Evolutionary conservation across 2,888 invertebrate genomes (phyloP), one percentile per base, ranked within the genome.

Genomic region (Dastarcus helophoroides): DNA sequence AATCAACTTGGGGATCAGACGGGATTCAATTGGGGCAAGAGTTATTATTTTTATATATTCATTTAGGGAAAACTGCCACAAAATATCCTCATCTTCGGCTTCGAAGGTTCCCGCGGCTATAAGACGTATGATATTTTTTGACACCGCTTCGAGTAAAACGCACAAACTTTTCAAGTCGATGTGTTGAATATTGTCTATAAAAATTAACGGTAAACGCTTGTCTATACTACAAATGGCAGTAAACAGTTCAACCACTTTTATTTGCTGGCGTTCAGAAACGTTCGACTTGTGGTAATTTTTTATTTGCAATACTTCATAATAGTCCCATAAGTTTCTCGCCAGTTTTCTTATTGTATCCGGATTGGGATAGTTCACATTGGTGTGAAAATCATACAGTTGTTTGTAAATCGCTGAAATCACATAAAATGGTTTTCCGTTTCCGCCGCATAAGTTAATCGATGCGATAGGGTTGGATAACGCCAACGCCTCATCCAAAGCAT

Each of bases 1-100:
- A 15, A 71, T 69, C 12, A 76, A 55, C 13, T 67, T 53, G 2
- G 68, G 56, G 23, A 71, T 56, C 53, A 60, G 60, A 2, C 51
- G 41, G 2, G 53, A 35, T 13, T 57, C 43, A 28, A 75, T 43
- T 10, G 66, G 63, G 2, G 53, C 53, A 29, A 74, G 45, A 3
- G 58, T 50, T 25, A 65, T 60, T 51, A 66, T 64, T 41, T 63
- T 60, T 27, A 68, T 54, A 31, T 50, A 56, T 31, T 50, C 51
- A 32, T 58, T 58, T 22, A 62, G 56, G 39, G 67, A 64, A 3
- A 65, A 55, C 36, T 50, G 53, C 43, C 65, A 68, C n/a, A 66
- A 54, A 61, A 67, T 29, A 30, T 45, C 36, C 42, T 45, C 46
- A 26, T 38, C 37, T 26, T 43, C 42, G 27, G 47, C 47, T 24